Evolutionary conservation across 1,140 invertebrate species (phyloP).

Genomic region (Solenopsis fugax): DNA sequence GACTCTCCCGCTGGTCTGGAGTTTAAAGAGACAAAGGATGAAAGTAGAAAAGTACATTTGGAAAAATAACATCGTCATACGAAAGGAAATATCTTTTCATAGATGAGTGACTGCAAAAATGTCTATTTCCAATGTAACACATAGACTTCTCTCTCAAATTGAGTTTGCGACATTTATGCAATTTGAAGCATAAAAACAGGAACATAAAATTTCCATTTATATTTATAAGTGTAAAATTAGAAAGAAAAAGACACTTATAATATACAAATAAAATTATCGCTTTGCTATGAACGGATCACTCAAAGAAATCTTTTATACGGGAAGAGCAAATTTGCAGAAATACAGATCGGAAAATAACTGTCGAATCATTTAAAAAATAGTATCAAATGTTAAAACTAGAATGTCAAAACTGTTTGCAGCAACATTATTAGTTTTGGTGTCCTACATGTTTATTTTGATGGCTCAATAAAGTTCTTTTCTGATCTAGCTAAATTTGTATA

Average conservation of each 20-base stretch:
- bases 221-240: background rate
- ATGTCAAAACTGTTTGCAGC: too few species aligned
- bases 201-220: background rate
- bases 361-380: too few species aligned
- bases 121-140: background rate
- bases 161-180: background rate
- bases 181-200: background rate
- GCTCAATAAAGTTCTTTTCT: too few species aligned
- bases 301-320: background rate
- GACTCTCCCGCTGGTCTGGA: background rate
- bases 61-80: conserved; percentile 12
- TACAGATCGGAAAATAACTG: too few species aligned
- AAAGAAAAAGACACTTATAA: background rate
- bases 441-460: too few species aligned
- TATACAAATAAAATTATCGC: background rate
- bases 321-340: too few species aligned
- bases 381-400: too few species aligned
- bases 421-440: too few species aligned
- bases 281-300: background rate
- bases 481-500: too few species aligned
- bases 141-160: background rate
- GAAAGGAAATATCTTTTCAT: background rate
- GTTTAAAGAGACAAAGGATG: conserved; percentile 45
- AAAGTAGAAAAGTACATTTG: conserved; percentile 5
- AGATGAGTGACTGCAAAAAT: background rate